Percentiles rank a stretch among this genome's conserved stretches.
Conservation (phyloP, 2,113 vertebrate species). For the Phalacrocorax pelagicus region DNA sequence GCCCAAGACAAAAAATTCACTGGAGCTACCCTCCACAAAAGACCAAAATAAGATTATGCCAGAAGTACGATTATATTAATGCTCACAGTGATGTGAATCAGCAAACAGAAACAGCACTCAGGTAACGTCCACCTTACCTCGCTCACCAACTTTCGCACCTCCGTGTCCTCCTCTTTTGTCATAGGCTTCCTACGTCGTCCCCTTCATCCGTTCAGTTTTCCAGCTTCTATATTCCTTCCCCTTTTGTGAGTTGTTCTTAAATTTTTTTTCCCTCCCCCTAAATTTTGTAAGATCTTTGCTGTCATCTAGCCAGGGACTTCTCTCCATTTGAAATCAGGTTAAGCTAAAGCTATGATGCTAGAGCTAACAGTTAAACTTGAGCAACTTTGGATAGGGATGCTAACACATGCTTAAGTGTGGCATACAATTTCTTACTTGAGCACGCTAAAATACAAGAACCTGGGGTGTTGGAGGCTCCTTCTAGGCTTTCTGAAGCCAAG, state of each 20-base stretch:
- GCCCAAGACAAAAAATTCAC: constrained; percentile 36
- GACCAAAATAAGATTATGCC: constrained; percentile 55
- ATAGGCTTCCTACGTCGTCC: fast-evolving
- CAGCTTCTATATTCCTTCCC: not conserved
- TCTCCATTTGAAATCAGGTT: not conserved
- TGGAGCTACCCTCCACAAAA: constrained; percentile 25
- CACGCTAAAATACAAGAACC: not conserved
- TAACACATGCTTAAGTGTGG: not conserved
- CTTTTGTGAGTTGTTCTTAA: not conserved
- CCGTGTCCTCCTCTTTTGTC: not conserved
- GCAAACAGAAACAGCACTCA: not conserved
- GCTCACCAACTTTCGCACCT: not conserved
- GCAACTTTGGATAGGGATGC: not conserved
- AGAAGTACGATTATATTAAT: constrained; percentile 36
- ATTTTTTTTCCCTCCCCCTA: not conserved
- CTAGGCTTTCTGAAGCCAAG: not conserved
- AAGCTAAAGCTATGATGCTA: not conserved
- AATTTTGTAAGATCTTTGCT: not conserved
- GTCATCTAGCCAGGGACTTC: not conserved
- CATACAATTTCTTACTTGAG: not conserved
- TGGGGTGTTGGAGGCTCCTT: not conserved
- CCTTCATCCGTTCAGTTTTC: not conserved
- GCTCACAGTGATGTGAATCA: not conserved
- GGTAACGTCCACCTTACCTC: not conserved
- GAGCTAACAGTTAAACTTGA: not conserved